A percentile compares a stretch with the other conserved stretches of the same genome.
These are phyloP conservation scores for Rhysida immarginata DNA, from an alignment of 1,140 invertebrate genomes.

Conservation along the genomic window DNA sequence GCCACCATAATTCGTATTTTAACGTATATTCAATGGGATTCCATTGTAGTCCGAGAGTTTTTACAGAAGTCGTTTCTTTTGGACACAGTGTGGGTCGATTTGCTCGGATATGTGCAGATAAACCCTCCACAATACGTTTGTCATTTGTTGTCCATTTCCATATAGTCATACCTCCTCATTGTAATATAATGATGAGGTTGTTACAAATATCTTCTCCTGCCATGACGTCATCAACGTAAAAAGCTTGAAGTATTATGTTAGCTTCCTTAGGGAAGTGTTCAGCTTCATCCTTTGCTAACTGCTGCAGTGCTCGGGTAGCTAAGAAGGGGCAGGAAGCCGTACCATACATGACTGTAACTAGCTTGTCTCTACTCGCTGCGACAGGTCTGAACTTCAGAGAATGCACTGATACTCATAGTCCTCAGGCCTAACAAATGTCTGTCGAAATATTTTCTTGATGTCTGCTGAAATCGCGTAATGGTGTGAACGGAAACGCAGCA, in stretches of 20 bases:
- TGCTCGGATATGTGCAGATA: constrained; percentile 1
- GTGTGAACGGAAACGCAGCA: constrained; percentile 18
- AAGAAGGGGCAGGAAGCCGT: constrained; percentile 25
- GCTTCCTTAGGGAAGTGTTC: constrained; percentile 17
- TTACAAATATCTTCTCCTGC: constrained; percentile 21
- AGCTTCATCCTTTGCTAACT: constrained; percentile 22
- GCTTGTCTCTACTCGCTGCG: constrained; percentile 17
- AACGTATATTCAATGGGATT: constrained; percentile 28
- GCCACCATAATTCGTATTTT: no score
- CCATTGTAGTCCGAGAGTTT: background rate
- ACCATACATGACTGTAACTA: constrained; percentile 27
- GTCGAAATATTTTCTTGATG: constrained; percentile 27
- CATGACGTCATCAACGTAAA: constrained; percentile 30
- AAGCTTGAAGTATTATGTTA: constrained; percentile 6
- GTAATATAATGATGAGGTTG: constrained; percentile 17
- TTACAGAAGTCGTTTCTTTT: background rate
- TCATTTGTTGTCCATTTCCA: constrained; percentile 25
- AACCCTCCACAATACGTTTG: no score
- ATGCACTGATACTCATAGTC: constrained; percentile 28
- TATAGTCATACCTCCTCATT: constrained; percentile 20
- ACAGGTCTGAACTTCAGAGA: constrained; percentile 23
- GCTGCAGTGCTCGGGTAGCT: constrained; percentile 21
- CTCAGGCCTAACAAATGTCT: constrained; percentile 20
- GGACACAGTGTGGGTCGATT: background rate
- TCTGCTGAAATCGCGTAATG: constrained; percentile 23